A percentile compares a stretch with the other conserved stretches of the same genome.
These are phyloP conservation scores for Colletes collaris DNA, from an alignment of 2,888 invertebrate species.

Conservation along the genomic window DNA sequence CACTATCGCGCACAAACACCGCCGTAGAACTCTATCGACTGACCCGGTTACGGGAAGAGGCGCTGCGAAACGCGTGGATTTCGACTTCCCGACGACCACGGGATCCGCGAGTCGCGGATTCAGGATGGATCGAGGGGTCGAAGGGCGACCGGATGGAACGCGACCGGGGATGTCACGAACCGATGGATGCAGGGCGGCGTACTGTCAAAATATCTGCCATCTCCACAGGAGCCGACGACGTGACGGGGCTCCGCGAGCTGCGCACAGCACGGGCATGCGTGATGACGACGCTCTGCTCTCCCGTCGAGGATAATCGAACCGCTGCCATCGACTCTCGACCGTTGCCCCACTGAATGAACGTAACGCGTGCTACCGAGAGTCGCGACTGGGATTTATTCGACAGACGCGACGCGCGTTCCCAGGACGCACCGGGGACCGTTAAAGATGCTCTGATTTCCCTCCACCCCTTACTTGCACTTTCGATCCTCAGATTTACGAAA, in stretches of 20 bases:
- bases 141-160: background rate
- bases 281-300: constrained; percentile 55
- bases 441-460: no score
- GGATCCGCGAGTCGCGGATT: background rate
- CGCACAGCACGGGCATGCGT: constrained; percentile 74
- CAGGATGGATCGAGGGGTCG: background rate
- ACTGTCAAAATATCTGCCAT: constrained; percentile 75
- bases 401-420: background rate
- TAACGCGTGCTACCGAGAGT: background rate
- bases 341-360: constrained; percentile 46
- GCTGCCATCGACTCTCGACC: constrained; percentile 40
- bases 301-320: constrained; percentile 62
- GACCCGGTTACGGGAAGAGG: constrained; percentile 66
- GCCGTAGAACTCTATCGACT: constrained; percentile 69
- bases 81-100: background rate
- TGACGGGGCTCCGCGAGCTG: constrained; percentile 48
- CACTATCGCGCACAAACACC: constrained; percentile 51
- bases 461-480: no score
- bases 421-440: background rate
- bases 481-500: no score
- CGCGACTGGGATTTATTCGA: background rate
- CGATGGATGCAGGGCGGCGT: constrained; percentile 64
- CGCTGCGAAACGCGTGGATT: constrained; percentile 30
- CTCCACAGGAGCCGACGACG: constrained; percentile 46
- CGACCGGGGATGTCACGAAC: no score